Evolutionary conservation across 2,888 invertebrate species (phyloP).

Genomic region (Leptopilina myrica): DNA sequence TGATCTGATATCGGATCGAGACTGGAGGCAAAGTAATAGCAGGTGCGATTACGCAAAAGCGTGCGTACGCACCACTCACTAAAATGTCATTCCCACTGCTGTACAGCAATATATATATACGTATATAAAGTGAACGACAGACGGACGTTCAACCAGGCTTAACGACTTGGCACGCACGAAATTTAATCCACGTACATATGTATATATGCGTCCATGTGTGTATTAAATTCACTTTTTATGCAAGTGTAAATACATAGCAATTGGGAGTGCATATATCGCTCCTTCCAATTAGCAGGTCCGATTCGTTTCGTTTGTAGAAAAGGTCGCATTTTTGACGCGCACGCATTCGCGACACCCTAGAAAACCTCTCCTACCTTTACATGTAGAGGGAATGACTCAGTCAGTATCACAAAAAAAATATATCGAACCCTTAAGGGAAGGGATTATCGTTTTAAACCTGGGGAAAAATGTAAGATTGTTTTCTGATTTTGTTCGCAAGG

Average conservation of each 20-base stretch:
- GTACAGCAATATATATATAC: too few species aligned
- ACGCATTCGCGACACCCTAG: neutral
- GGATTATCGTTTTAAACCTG: too few species aligned
- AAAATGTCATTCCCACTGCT: conserved; percentile 69
- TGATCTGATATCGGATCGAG: conserved; percentile 37
- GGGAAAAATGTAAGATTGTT: too few species aligned
- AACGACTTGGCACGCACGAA: conserved; percentile 49
- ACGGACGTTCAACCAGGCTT: conserved; percentile 46
- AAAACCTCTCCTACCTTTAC: neutral
- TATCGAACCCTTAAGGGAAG: too few species aligned
- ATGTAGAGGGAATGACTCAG: conserved; percentile 20
- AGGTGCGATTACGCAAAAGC: conserved; percentile 71
- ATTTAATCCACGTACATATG: conserved; percentile 44
- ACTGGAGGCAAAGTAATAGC: conserved; percentile 59
- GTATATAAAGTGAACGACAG: neutral
- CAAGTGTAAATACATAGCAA: conserved; percentile 8
- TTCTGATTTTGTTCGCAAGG: too few species aligned
- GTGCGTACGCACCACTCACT: conserved; percentile 62
- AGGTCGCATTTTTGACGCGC: neutral
- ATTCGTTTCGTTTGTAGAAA: conserved; percentile 17
- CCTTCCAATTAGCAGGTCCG: conserved; percentile 34
- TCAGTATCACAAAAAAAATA: neutral
- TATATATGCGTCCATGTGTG: neutral
- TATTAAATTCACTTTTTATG: neutral
- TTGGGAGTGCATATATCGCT: conserved; percentile 7